Conservation (phyloP, 2,888 invertebrate genomes). For the Melieria omissa region DNA sequence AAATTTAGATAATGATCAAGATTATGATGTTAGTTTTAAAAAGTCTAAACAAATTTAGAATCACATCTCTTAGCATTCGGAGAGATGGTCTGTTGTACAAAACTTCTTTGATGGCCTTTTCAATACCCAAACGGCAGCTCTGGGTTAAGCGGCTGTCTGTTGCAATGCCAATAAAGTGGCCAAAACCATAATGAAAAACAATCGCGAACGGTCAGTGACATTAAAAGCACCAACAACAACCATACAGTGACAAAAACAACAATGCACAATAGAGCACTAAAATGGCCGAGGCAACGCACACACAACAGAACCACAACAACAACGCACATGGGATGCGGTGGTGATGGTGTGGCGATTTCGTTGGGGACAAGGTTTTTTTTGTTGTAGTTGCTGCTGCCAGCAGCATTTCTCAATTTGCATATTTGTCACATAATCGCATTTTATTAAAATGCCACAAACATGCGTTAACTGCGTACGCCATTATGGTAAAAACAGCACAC, state of each 20-base stretch:
- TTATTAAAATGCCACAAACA: conserved; percentile 25
- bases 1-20: background rate
- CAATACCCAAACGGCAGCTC: too few species aligned
- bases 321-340: too few species aligned
- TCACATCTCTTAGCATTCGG: too few species aligned
- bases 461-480: conserved; percentile 16
- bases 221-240: background rate
- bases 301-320: background rate
- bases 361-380: too few species aligned
- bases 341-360: too few species aligned
- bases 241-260: background rate
- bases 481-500: background rate
- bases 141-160: too few species aligned
- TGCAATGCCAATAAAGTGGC: background rate
- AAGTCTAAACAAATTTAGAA: background rate
- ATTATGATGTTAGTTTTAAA: background rate
- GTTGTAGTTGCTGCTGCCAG: background rate
- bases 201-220: background rate
- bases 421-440: conserved; percentile 29
- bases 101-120: too few species aligned
- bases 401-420: conserved; percentile 24
- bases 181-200: background rate
- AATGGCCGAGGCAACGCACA: background rate
- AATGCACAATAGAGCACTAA: background rate
- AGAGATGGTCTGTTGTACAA: too few species aligned